These are phyloP conservation scores for Cherax quadricarinatus DNA, from an alignment of 1,140 invertebrate species.

Conservation along the genomic window DNA sequence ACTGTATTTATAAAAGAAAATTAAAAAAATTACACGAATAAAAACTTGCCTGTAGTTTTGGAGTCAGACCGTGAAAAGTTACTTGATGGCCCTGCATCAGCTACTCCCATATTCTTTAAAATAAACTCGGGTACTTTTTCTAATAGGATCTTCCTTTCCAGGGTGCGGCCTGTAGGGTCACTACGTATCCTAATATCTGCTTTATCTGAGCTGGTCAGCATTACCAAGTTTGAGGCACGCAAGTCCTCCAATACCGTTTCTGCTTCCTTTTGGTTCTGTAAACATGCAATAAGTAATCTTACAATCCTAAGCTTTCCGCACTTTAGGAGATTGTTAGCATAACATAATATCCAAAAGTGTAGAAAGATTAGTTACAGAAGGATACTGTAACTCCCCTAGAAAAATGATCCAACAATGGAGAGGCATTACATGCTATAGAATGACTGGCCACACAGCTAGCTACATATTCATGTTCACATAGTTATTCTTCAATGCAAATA, in stretches of 20 bases:
- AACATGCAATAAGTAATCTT: neutral
- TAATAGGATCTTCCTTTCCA: constrained; percentile 35
- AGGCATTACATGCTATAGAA: too few species aligned
- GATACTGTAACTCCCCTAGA: too few species aligned
- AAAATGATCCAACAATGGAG: too few species aligned
- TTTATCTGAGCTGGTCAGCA: constrained; percentile 41
- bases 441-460: too few species aligned
- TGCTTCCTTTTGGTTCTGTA: constrained; percentile 49
- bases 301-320: too few species aligned
- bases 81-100: neutral
- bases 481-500: too few species aligned
- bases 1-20: too few species aligned
- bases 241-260: constrained; percentile 44
- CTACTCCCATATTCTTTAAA: constrained; percentile 30
- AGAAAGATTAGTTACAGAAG: too few species aligned
- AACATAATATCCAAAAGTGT: too few species aligned
- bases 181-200: constrained; percentile 39
- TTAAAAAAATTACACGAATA: neutral
- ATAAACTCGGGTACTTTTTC: constrained; percentile 49
- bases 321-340: too few species aligned
- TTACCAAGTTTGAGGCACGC: constrained; percentile 16
- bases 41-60: constrained; percentile 21
- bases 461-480: too few species aligned
- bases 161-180: constrained; percentile 25
- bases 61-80: constrained; percentile 16